A percentile compares a stretch with the other conserved stretches of the same genome.
These are phyloP conservation scores for Gephyroberyx darwinii DNA, from an alignment of 2,797 vertebrate species.

Conservation along the genomic window DNA sequence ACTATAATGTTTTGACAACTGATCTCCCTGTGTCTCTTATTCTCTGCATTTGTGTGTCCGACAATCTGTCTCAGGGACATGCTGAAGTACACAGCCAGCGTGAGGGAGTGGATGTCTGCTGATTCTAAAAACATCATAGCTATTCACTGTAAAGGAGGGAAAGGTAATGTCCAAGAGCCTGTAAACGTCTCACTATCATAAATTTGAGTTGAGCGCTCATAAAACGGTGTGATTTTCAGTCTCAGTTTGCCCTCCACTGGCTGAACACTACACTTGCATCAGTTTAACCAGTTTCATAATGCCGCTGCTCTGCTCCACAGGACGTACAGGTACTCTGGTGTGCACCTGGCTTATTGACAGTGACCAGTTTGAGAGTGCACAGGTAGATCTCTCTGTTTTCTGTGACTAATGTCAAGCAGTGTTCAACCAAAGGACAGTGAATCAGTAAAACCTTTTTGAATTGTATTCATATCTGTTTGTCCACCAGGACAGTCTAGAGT, in stretches of 20 bases:
- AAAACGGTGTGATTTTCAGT: neutral
- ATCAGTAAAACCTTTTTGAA: neutral
- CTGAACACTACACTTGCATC: conserved; percentile 2
- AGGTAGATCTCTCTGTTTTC: conserved; percentile 79
- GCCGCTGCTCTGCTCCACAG: conserved; percentile 74
- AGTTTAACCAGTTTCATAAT: neutral
- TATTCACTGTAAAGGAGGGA: conserved; percentile 97
- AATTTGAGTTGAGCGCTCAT: neutral
- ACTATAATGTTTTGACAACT: neutral
- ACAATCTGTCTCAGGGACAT: conserved; percentile 84
- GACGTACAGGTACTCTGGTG: conserved; percentile 93
- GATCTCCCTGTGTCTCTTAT: neutral
- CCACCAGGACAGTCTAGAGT: conserved; percentile 89
- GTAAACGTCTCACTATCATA: neutral
- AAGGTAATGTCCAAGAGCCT: conserved; percentile 82
- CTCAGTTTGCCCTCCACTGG: conserved; percentile 18
- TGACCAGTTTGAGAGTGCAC: conserved; percentile 89
- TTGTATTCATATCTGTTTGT: neutral
- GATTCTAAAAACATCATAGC: conserved; percentile 87
- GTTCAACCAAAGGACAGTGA: neutral
- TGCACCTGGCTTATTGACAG: conserved; percentile 93
- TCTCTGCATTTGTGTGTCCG: neutral
- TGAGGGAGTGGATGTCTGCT: conserved; percentile 89
- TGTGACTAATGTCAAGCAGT: neutral
- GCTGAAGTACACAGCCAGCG: conserved; percentile 87